Percentiles rank a stretch among this genome's conserved stretches.
These are phyloP conservation scores for Erynnis tages DNA, from an alignment of 2,888 invertebrate genomes.

Conservation along the genomic window DNA sequence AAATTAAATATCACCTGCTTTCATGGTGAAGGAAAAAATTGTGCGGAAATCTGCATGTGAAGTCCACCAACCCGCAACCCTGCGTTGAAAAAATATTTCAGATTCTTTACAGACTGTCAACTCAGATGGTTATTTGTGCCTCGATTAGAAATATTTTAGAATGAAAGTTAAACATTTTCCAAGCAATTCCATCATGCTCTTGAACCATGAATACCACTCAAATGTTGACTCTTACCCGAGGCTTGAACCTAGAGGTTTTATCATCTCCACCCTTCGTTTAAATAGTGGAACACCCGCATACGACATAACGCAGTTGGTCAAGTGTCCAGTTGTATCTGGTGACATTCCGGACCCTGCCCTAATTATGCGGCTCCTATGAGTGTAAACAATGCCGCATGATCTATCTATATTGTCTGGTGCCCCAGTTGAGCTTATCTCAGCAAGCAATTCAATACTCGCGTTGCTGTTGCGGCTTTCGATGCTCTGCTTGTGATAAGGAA, in stretches of 20 bases:
- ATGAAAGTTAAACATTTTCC: too few relatives aligned
- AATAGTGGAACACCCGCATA: not conserved
- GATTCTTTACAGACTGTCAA: too few relatives aligned
- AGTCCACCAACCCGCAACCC: too few relatives aligned
- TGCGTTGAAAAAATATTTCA: too few relatives aligned
- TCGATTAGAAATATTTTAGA: too few relatives aligned
- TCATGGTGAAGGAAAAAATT: too few relatives aligned
- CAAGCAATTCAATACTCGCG: conserved; percentile 32
- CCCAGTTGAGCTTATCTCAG: conserved; percentile 32
- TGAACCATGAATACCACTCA: not conserved
- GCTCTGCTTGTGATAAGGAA: not conserved
- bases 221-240: not conserved
- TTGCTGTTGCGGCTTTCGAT: conserved; percentile 25
- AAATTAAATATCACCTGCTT: too few relatives aligned
- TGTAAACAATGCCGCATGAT: conserved; percentile 26
- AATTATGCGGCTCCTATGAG: conserved; percentile 30
- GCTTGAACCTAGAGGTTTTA: not conserved
- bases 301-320: not conserved
- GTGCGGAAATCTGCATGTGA: too few relatives aligned
- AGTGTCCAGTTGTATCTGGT: conserved; percentile 12
- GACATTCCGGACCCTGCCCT: conserved; percentile 26
- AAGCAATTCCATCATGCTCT: too few relatives aligned
- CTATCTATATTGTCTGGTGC: conserved; percentile 32
- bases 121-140: too few relatives aligned
- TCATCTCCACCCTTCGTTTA: not conserved